Percentiles rank a stretch among this genome's conserved stretches.
These are phyloP conservation scores for Syngnathus rostellatus DNA, from an alignment of 2,797 vertebrate species.

Conservation along the genomic window DNA sequence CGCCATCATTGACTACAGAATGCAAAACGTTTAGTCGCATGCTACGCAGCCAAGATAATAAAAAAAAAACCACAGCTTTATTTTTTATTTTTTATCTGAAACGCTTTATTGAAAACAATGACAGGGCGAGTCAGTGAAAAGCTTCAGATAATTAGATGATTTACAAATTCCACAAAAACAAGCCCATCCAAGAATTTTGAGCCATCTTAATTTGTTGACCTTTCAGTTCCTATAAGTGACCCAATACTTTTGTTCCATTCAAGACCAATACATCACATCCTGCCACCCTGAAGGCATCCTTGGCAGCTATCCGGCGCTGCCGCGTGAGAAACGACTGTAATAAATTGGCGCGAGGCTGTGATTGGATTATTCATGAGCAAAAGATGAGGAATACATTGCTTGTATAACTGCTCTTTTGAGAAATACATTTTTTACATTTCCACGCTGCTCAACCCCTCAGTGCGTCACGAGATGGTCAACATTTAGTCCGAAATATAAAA, in stretches of 20 bases:
- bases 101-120: slow-evolving; percentile 2
- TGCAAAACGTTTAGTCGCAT: slow-evolving; percentile 3
- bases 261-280: slow-evolving; percentile 12
- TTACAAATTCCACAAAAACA: slow-evolving; percentile 5
- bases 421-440: slow-evolving; percentile 14
- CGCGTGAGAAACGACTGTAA: slow-evolving; percentile 16
- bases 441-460: slow-evolving; percentile 3
- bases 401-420: slow-evolving; percentile 22
- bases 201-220: too few relatives aligned
- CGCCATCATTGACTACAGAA: slow-evolving; percentile 12
- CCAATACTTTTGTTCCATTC: background rate
- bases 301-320: slow-evolving; percentile 17
- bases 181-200: too few relatives aligned
- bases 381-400: slow-evolving; percentile 20
- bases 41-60: background rate
- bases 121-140: background rate
- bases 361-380: slow-evolving; percentile 31
- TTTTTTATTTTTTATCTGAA: background rate
- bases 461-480: slow-evolving; percentile 15
- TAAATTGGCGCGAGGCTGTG: slow-evolving; percentile 7
- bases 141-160: slow-evolving; percentile 24
- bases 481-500: slow-evolving; percentile 20
- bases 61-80: background rate
- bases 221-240: background rate
- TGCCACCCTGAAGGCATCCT: slow-evolving; percentile 11